A percentile compares a stretch with the other conserved stretches of the same genome.
These are phyloP conservation scores for Sarcophaga bullata DNA, from an alignment of 1,140 invertebrate species.

Conservation along the genomic window DNA sequence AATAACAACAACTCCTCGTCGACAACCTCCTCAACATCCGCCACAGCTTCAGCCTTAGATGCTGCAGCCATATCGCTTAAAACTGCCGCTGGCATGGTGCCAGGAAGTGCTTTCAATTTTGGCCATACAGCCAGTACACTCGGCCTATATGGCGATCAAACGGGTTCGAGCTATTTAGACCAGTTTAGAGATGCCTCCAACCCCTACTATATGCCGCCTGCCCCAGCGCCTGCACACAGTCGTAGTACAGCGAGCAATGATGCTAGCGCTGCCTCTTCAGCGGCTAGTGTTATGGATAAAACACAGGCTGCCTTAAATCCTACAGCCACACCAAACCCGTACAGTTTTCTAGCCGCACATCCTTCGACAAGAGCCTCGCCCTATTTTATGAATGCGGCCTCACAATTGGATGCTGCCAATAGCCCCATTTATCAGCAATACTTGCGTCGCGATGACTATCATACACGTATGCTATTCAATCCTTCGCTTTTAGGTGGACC, in stretches of 20 bases:
- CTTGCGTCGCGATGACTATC: slow-evolving; percentile 72
- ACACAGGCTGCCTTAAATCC: slow-evolving; percentile 51
- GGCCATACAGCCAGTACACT: slow-evolving; percentile 69
- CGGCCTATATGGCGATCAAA: slow-evolving; percentile 66
- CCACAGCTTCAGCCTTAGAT: slow-evolving; percentile 35
- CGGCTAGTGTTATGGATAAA: slow-evolving; percentile 51
- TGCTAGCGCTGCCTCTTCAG: slow-evolving; percentile 62
- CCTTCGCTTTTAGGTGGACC: slow-evolving; percentile 69
- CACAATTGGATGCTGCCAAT: slow-evolving; percentile 68
- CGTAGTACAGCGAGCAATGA: slow-evolving; percentile 59
- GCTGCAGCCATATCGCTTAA: slow-evolving; percentile 68
- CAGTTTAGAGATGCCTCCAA: slow-evolving; percentile 70
- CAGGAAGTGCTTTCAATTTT: slow-evolving; percentile 77
- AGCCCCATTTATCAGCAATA: slow-evolving; percentile 77
- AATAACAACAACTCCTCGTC: slow-evolving; percentile 11
- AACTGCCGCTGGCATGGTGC: slow-evolving; percentile 71
- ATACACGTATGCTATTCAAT: slow-evolving; percentile 69
- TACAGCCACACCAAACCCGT: slow-evolving; percentile 55
- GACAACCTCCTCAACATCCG: slow-evolving; percentile 26
- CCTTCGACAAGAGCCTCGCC: slow-evolving; percentile 67
- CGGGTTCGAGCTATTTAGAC: slow-evolving; percentile 70
- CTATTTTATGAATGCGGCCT: slow-evolving; percentile 69
- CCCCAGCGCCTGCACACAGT: slow-evolving; percentile 68
- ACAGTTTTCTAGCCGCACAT: slow-evolving; percentile 63
- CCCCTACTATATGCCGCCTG: slow-evolving; percentile 70